These are phyloP conservation scores for Polymixis flavicincta DNA, from an alignment of 2,888 invertebrate genomes.

Conservation along the genomic window DNA sequence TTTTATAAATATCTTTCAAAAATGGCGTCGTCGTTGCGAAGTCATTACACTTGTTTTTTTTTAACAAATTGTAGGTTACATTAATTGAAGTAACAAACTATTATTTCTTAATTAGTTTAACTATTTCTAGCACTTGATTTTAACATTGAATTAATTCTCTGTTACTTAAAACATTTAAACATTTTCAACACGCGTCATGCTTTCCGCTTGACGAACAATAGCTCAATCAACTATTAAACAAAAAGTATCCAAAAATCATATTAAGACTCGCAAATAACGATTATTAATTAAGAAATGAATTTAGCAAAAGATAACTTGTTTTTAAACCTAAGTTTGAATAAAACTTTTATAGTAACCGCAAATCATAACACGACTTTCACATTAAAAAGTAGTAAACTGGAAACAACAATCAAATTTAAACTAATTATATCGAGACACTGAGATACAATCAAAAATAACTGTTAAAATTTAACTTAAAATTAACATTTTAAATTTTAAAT, in stretches of 20 bases:
- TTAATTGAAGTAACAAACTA: neutral
- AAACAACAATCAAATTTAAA: neutral
- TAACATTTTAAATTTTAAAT: neutral
- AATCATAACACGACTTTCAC: too few species aligned
- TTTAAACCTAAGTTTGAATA: too few species aligned
- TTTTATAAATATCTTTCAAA: too few species aligned
- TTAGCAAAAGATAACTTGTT: too few species aligned
- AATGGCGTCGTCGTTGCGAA: too few species aligned
- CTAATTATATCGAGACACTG: too few species aligned
- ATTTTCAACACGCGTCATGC: neutral
- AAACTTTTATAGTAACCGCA: too few species aligned
- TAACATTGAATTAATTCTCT: conserved; percentile 5
- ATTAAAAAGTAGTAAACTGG: neutral
- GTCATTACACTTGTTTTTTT: too few species aligned
- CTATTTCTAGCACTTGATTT: conserved; percentile 2
- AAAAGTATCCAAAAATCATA: too few species aligned
- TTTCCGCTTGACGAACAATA: neutral
- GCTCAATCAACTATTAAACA: neutral
- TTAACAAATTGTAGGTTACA: neutral
- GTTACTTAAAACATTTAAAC: neutral
- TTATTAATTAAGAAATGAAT: too few species aligned
- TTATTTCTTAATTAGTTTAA: neutral
- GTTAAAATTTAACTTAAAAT: neutral
- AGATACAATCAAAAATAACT: neutral
- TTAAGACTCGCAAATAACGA: too few species aligned